phyloP scores from a whole-genome alignment of 2,797 vertebrate genomes.

The Pitangus sulphuratus region DNA sequence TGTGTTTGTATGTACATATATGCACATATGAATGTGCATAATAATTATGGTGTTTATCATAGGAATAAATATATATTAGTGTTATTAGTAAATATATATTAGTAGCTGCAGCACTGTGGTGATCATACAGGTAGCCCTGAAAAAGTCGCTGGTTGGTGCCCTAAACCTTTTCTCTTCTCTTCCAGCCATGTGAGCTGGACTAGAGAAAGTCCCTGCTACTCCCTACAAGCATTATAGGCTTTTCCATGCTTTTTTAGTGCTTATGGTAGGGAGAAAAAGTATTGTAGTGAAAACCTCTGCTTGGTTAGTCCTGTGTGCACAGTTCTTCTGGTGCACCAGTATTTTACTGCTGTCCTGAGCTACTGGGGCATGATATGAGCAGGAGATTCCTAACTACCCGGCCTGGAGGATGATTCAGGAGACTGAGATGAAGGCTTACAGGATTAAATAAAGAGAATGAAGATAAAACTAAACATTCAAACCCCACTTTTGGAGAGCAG shows the following conservation, averaged over 20 bases:
- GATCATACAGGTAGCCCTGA: not conserved
- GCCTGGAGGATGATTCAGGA: not conserved
- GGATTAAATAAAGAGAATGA: not conserved
- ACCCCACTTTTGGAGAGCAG: not conserved
- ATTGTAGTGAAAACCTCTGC: not conserved
- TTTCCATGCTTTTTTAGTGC: not conserved
- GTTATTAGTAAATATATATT: too few relatives aligned
- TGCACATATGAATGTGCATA: not conserved
- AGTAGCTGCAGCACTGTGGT: not conserved
- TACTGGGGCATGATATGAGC: not conserved
- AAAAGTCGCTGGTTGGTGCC: not conserved
- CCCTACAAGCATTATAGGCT: not conserved
- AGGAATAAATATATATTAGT: not conserved
- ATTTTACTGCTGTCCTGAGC: not conserved
- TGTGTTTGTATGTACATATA: too few relatives aligned
- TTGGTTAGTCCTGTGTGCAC: not conserved
- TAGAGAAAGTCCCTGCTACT: not conserved
- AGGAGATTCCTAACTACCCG: not conserved
- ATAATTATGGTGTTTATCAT: not conserved
- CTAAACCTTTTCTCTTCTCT: not conserved
- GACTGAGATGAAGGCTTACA: not conserved
- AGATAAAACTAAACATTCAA: not conserved
- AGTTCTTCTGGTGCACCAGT: not conserved
- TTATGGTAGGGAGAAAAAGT: not conserved
- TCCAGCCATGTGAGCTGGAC: not conserved